Percentiles rank a stretch among this genome's conserved stretches.
These are phyloP conservation scores for Limenitis camilla DNA, from an alignment of 2,888 invertebrate genomes.

Conservation along the genomic window DNA sequence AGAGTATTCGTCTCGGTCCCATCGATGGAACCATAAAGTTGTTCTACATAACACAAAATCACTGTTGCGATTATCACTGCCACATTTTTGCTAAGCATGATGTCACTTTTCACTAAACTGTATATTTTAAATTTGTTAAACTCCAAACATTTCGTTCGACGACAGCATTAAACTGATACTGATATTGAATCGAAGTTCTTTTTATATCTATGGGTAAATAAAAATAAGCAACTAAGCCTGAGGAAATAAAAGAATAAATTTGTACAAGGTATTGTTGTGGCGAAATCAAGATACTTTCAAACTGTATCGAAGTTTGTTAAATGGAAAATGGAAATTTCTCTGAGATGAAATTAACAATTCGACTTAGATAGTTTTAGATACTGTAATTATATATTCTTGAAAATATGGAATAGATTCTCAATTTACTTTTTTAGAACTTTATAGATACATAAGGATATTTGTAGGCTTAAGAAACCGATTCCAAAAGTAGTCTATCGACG, in stretches of 20 bases:
- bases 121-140: slow-evolving; percentile 17
- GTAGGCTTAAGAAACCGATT: too few relatives aligned
- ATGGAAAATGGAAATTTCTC: slow-evolving; percentile 31
- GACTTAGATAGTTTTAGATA: slow-evolving; percentile 6
- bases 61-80: slow-evolving; percentile 35
- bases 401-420: too few relatives aligned
- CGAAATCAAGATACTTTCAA: slow-evolving; percentile 48
- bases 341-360: slow-evolving; percentile 26
- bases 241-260: slow-evolving; percentile 48
- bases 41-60: slow-evolving; percentile 36
- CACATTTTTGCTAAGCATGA: slow-evolving; percentile 49
- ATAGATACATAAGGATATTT: too few relatives aligned
- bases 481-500: too few relatives aligned
- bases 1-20: slow-evolving; percentile 43
- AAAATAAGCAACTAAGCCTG: slow-evolving; percentile 37
- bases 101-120: slow-evolving; percentile 37
- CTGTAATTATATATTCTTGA: background rate
- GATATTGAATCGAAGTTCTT: slow-evolving; percentile 42
- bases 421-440: too few relatives aligned
- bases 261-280: slow-evolving; percentile 43
- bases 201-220: slow-evolving; percentile 53
- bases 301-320: slow-evolving; percentile 23
- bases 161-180: slow-evolving; percentile 47
- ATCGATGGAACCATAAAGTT: slow-evolving; percentile 35
- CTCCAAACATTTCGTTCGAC: slow-evolving; percentile 45